Base-by-base conservation (phyloP, 1,140 invertebrate species). In the Trichonephila clavipes region DNA sequence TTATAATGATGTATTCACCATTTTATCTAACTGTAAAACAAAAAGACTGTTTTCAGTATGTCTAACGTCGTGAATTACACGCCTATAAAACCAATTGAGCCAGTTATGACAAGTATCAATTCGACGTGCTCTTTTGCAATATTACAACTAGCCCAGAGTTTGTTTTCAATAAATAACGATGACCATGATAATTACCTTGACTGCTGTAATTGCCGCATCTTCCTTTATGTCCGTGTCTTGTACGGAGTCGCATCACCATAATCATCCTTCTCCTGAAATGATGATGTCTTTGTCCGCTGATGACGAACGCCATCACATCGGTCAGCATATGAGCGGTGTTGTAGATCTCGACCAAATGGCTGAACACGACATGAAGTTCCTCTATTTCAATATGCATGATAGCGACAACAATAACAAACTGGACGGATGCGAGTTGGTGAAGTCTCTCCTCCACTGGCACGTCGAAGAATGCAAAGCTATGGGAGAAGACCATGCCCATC, bases 381-480 rank as follows among this genome's bases (percentile, higher is more conserved):
- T 81, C n/a, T 91, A 85, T 44, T 91, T 91, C 72, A 61, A 82
- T 19, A 83, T 99, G 98, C 98, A 99, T 94, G 98, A 99, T 96
- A 97, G 98, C 58, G 98, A 99, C 95, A 98, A 98, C 95, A 99
- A 99, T 95, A 98, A 99, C 95, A 98, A 98, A 95, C 96, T 99
- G 94, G 98, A 99, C 96, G 98, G 98, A 44, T 98, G 98, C 96
- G 98, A 99, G 96, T 96, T 99, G 66, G 98, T 99, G 94, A 98
- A 99, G 95, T 98, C 98, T 0, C 96, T 96, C 2, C 95, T 95
- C 18, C 95, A 96, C 94, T 95, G 94, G 94, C 95, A 95, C 93
- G 94, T 21, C 24, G 88, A 94, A 58, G 83, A 89, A 24, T 28
- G 51, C 51, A 83, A 58, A 2, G 81, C 81, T n/a, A 21, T n/a